These are phyloP conservation scores for Suillia variegata DNA, from an alignment of 2,888 invertebrate genomes.

Conservation along the genomic window DNA sequence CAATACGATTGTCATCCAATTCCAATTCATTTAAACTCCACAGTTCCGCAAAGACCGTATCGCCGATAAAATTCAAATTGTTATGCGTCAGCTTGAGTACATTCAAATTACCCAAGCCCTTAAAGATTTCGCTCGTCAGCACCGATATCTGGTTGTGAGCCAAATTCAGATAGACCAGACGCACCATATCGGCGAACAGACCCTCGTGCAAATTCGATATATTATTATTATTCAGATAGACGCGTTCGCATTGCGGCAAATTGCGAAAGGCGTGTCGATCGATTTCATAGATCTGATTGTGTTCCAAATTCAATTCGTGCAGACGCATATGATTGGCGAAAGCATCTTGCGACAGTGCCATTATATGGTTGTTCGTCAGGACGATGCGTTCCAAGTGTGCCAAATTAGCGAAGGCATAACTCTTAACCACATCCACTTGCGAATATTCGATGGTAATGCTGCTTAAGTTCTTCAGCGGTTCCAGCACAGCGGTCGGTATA, in stretches of 20 bases:
- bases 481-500: constrained; percentile 73
- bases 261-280: constrained; percentile 75
- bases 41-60: constrained; percentile 79
- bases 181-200: constrained; percentile 76
- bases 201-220: constrained; percentile 83
- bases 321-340: constrained; percentile 76
- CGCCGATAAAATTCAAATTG: constrained; percentile 76
- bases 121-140: constrained; percentile 77
- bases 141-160: constrained; percentile 77
- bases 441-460: constrained; percentile 76
- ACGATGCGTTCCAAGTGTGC: constrained; percentile 71
- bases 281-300: constrained; percentile 77
- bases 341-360: constrained; percentile 70
- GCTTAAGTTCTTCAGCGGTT: constrained; percentile 70
- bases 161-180: constrained; percentile 80
- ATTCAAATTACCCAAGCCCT: constrained; percentile 75
- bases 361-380: constrained; percentile 73
- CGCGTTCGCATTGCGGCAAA: constrained; percentile 72
- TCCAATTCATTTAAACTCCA: constrained; percentile 74
- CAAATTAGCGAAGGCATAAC: constrained; percentile 77
- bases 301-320: constrained; percentile 72
- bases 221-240: constrained; percentile 85
- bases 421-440: constrained; percentile 71
- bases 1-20: constrained; percentile 72
- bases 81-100: constrained; percentile 77